phyloP scores from a whole-genome alignment of 2,113 vertebrate species.

The Plecturocebus donacophilus region DNA sequence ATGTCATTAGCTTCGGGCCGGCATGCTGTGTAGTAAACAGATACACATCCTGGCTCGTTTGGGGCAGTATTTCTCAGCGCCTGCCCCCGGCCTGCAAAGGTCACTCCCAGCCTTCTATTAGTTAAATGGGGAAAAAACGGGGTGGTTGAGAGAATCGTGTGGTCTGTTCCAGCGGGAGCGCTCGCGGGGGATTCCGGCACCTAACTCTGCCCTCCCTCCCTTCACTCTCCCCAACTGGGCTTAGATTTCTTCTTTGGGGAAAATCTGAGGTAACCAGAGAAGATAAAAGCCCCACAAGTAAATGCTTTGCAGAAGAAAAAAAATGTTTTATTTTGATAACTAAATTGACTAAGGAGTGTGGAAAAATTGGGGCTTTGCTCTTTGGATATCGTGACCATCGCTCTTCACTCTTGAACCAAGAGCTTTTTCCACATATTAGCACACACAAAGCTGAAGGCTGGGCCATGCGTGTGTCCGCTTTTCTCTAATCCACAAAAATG shows the following conservation, averaged over 20 bases:
- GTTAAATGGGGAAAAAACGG: slow-evolving; percentile 62
- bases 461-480: background rate
- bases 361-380: background rate
- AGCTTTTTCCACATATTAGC: background rate
- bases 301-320: slow-evolving; percentile 45
- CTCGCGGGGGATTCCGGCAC: slow-evolving; percentile 2
- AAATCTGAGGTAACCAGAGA: slow-evolving; percentile 56
- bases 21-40: slow-evolving; percentile 71
- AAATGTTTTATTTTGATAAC: slow-evolving; percentile 46
- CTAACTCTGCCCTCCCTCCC: background rate
- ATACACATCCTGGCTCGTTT: slow-evolving; percentile 56
- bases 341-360: slow-evolving; percentile 5
- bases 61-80: slow-evolving; percentile 30
- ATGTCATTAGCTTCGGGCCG: slow-evolving; percentile 74
- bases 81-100: slow-evolving; percentile 70
- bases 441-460: accelerated
- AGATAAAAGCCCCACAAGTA: slow-evolving; percentile 45
- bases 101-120: slow-evolving; percentile 54
- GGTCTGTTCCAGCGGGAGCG: slow-evolving; percentile 25
- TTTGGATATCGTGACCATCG: background rate
- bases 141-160: slow-evolving; percentile 38
- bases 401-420: background rate
- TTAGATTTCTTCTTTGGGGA: slow-evolving; percentile 56
- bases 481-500: background rate
- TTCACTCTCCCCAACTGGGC: slow-evolving; percentile 16